Conservation (phyloP, 2,797 vertebrate genomes). For the Alauda arvensis region DNA sequence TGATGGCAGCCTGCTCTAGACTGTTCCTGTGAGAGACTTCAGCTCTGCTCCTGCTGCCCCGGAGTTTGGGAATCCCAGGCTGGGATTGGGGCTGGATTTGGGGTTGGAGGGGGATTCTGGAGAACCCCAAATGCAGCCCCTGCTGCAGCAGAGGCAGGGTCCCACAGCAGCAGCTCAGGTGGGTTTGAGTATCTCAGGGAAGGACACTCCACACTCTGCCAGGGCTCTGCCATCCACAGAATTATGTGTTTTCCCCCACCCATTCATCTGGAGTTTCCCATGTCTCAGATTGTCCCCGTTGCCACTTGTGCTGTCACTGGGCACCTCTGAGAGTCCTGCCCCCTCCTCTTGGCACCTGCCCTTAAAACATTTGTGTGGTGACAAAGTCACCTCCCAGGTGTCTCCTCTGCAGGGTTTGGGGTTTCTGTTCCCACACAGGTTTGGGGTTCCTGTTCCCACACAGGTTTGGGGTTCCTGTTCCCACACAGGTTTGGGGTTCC, state of each 20-base stretch:
- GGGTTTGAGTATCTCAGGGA: not conserved
- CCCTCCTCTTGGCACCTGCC: not conserved
- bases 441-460: too few species aligned
- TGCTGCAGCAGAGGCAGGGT: not conserved
- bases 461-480: too few species aligned
- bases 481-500: too few species aligned
- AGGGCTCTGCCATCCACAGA: not conserved
- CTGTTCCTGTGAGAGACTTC: rapidly evolving
- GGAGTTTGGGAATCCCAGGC: not conserved
- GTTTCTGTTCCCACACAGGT: rapidly evolving
- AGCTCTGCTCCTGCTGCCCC: not conserved
- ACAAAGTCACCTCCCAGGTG: rapidly evolving
- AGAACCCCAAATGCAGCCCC: rapidly evolving
- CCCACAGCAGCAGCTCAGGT: not conserved
- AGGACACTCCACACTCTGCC: not conserved
- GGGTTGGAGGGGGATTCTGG: not conserved
- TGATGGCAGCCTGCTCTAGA: not conserved
- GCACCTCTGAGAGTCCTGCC: not conserved
- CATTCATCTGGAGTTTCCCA: not conserved
- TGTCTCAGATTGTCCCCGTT: rapidly evolving
- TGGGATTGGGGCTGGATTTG: not conserved
- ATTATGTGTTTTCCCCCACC: rapidly evolving
- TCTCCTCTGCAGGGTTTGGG: not conserved
- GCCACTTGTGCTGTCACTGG: not conserved
- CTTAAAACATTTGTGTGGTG: not conserved